These are phyloP conservation scores for Gnathonemus longibarbis DNA, from an alignment of 2,113 vertebrate species.

Conservation along the genomic window DNA sequence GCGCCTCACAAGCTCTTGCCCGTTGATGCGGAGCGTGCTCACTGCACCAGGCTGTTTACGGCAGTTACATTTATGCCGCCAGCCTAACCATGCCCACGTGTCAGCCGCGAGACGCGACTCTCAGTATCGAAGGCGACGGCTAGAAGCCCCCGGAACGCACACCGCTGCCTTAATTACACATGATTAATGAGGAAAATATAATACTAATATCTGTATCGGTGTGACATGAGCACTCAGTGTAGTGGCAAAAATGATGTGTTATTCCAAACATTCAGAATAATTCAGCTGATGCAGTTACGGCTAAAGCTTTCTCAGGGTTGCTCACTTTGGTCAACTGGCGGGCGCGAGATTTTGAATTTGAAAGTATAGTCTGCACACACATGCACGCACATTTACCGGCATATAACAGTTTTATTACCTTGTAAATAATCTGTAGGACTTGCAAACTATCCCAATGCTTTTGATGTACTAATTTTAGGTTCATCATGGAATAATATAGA, in stretches of 20 bases:
- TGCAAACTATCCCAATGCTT: too few species aligned
- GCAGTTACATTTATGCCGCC: not conserved
- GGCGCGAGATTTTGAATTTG: too few species aligned
- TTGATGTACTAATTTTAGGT: too few species aligned
- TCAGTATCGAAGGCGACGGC: constrained; percentile 15
- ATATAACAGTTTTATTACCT: too few species aligned
- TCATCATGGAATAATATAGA: too few species aligned
- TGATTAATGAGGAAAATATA: not conserved
- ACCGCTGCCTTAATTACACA: not conserved
- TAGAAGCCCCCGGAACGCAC: not conserved
- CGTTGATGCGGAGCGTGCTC: not conserved
- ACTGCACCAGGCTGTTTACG: not conserved
- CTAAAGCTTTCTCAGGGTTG: not conserved
- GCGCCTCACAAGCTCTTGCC: not conserved
- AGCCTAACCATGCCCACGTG: constrained; percentile 5
- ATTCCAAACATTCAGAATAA: not conserved
- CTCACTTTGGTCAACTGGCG: too few species aligned
- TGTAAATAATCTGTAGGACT: too few species aligned
- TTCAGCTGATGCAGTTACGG: not conserved
- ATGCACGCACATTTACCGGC: too few species aligned
- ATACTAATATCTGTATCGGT: not conserved
- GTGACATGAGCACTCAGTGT: not conserved
- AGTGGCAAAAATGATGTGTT: not conserved
- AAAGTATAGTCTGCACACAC: too few species aligned
- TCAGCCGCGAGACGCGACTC: not conserved